Percentiles rank a stretch among this genome's conserved stretches.
Conservation (phyloP, 2,888 invertebrate species). For the Sinodicranocentrus sp. region DNA sequence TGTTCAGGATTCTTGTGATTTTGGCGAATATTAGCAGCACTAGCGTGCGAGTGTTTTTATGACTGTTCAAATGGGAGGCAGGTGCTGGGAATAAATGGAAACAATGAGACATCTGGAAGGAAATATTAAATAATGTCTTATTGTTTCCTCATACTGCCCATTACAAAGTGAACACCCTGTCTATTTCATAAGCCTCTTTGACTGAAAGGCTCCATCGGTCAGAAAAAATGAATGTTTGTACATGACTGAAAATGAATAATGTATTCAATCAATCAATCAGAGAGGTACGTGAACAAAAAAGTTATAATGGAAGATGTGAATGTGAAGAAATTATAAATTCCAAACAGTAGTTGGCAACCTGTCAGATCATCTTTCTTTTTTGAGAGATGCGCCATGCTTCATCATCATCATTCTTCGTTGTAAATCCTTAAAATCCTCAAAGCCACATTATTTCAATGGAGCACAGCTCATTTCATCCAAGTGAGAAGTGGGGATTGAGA, state of each 20-base stretch:
- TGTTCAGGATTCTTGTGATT: too few relatives aligned
- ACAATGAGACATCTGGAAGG: too few relatives aligned
- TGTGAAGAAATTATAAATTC: slow-evolving; percentile 65
- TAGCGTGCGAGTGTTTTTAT: too few relatives aligned
- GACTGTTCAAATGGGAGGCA: too few relatives aligned
- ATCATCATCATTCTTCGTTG: slow-evolving; percentile 33
- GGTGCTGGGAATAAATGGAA: too few relatives aligned
- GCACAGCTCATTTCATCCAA: not conserved
- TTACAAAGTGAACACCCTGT: too few relatives aligned
- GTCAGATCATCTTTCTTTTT: slow-evolving; percentile 62
- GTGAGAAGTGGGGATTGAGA: slow-evolving; percentile 33
- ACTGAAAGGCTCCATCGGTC: too few relatives aligned
- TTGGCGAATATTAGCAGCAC: too few relatives aligned
- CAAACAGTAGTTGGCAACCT: slow-evolving; percentile 67
- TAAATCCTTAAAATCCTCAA: not conserved
- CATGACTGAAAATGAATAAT: slow-evolving; percentile 40
- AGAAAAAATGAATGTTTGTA: too few relatives aligned
- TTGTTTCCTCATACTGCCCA: slow-evolving; percentile 27
- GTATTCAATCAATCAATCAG: slow-evolving; percentile 59
- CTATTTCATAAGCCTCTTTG: too few relatives aligned
- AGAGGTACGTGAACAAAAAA: too few relatives aligned
- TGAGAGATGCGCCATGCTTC: slow-evolving; percentile 24
- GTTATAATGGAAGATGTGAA: slow-evolving; percentile 9
- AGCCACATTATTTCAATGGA: slow-evolving; percentile 9
- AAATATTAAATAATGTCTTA: too few relatives aligned